Evolutionary conservation across 2,888 invertebrate genomes (phyloP), one percentile per base, ranked within the genome.

Genomic region (Tinea pellionella): DNA sequence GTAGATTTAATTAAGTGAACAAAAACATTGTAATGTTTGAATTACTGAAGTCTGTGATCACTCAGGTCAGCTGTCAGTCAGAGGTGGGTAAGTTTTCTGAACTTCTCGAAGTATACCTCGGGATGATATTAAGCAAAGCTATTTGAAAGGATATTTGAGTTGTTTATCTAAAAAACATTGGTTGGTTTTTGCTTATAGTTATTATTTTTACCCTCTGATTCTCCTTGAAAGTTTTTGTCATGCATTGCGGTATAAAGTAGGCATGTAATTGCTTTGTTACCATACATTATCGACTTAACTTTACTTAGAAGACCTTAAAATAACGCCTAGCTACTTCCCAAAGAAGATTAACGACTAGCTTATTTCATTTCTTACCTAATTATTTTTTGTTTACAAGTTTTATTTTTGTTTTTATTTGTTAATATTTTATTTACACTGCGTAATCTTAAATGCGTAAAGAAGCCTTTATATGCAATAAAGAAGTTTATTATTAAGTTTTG

Each of bases 31-130:
- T 89, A 89, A 90, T 90, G 91, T 89, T 89, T 88, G 89, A 84
- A 83, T 88, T 90, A 88, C 88, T 81, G 73, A 86, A 88, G 78
- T 87, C 88, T 81, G 79, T 91, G 76, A 80, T 91, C 74, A 86
- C 89, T 75, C 88, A 89, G 82, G 91, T 90, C 80, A 89, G 89
- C 86, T 91, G 91, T 90, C 91, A 91, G 37, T 37, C 37, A 91
- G 92, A 92, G 92, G 92, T 92, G 88, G 91, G 92, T 91, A 91
- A 91, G 91, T 91, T 87, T 85, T 77, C 1, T 16, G 7, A 30
- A 32, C 59, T 57, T 32, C n/a, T 53, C 15, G n/a, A 4, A 32
- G 57, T 57, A 55, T 12, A 24, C 24, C 24, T 24, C n/a, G n/a
- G n/a, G 24, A 3, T 24, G 6, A 24, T 24, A 24, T 24, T 24